Conservation (phyloP, 1,140 invertebrate species). For the Drosophila orosa region DNA sequence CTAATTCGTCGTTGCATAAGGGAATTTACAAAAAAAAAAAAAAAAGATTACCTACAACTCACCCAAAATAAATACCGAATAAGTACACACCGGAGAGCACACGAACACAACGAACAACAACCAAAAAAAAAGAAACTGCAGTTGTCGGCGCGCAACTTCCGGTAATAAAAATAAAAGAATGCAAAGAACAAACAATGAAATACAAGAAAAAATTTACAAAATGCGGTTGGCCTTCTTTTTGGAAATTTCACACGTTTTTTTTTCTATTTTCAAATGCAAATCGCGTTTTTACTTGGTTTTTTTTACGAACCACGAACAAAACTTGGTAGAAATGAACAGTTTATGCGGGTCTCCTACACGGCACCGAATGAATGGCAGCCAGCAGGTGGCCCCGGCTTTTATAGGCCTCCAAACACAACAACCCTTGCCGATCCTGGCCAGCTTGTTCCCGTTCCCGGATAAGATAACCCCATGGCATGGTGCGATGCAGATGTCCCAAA, state of each 20-base stretch:
- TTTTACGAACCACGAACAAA: conserved; percentile 13
- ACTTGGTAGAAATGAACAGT: conserved; percentile 58
- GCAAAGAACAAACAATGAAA: conserved; percentile 27
- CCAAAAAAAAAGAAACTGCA: conserved; percentile 49
- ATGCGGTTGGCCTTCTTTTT: conserved; percentile 55
- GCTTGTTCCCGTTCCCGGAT: conserved; percentile 49
- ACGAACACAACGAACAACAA: conserved; percentile 28
- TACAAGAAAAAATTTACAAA: conserved; percentile 43
- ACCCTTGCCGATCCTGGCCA: conserved; percentile 63
- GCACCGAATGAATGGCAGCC: conserved; percentile 64
- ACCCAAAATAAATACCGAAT: conserved; percentile 43
- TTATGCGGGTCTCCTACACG: conserved; percentile 65
- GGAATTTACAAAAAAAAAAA: conserved; percentile 7
- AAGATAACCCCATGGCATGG: conserved; percentile 67
- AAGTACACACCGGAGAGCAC: conserved; percentile 34
- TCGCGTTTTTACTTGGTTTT: conserved; percentile 43
- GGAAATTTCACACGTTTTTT: conserved; percentile 69
- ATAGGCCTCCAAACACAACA: conserved; percentile 48
- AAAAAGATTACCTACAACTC: conserved; percentile 24
- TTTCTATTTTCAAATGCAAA: conserved; percentile 69
- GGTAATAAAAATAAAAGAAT: conserved; percentile 39
- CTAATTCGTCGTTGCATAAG: conserved; percentile 64
- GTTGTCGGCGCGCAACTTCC: conserved; percentile 53
- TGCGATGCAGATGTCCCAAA: conserved; percentile 57
- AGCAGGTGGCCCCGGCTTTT: conserved; percentile 71